Evolutionary conservation across 2,797 vertebrate genomes (phyloP), one percentile per base, ranked within the genome.

Genomic region (Falco novaeseelandiae): DNA sequence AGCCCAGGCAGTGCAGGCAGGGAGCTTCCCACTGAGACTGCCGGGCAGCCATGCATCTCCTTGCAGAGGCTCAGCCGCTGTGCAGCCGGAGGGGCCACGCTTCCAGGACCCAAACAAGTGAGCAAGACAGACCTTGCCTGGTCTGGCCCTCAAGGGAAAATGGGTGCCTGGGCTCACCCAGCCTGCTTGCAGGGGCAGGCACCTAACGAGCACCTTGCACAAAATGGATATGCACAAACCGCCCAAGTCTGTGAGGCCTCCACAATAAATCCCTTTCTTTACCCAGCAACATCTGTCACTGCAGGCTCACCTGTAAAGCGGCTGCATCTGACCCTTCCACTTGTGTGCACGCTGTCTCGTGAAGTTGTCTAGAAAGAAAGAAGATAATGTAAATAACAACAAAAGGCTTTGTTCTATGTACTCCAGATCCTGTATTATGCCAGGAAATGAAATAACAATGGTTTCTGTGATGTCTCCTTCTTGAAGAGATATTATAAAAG

Each of bases 21-120:
- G 36, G 26, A 29, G 23, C 67, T 80, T 27, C 27, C 55, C 55
- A 2, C 36, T 1, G 36, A 30, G 36, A 0, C 16, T 12, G 44
- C 34, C 34, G 54, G 34, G 32, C 44, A 12, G 5, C 44, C 3
- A 0, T 8, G 0, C 0, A 12, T 14, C 58, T 40, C 9, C 49
- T 19, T 3, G 0, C 69, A 14, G 20, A 18, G 6, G 36, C 9
- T 22, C 62, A 55, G 90, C 32, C 12, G 22, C 76, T 27, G 13
- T 1, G 0, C 1, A 15, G 49, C 48, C 34, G 3, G 18, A 6
- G 1, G 16, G 2, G 17, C 0, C 0, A 55, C 36, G 65, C 34
- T 59, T 46, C 15, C 6, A 32, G 23, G 14, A 32, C 21, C 15
- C 4, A 0, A 27, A 36, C 1, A 3, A 25, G 15, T 7, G 3